phyloP scores from a whole-genome alignment of 1,140 invertebrate species.

The Listronotus oregonensis region DNA sequence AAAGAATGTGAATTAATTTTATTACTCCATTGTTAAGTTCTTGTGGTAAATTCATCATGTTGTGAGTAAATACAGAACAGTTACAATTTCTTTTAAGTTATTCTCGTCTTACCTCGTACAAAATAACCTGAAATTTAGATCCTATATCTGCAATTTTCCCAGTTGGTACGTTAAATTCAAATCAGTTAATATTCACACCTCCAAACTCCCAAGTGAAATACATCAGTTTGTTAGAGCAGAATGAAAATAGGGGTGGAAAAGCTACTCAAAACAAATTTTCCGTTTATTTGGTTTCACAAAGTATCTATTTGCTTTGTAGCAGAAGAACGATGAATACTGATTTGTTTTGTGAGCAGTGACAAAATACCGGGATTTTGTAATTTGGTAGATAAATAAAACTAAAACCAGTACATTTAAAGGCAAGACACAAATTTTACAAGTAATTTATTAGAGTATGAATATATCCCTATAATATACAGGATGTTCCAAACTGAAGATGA shows the following conservation, averaged over 20 bases:
- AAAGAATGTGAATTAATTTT: no score
- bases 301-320: constrained; percentile 34
- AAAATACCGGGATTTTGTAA: constrained; percentile 11
- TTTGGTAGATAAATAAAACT: background rate
- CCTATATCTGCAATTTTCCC: background rate
- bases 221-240: constrained; percentile 29
- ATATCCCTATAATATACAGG: no score
- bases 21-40: no score
- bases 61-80: no score
- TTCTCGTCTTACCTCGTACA: no score
- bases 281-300: constrained; percentile 35
- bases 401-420: no score
- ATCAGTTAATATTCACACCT: constrained; percentile 30
- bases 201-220: constrained; percentile 26
- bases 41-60: no score
- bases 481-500: no score
- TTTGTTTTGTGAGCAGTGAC: constrained; percentile 26
- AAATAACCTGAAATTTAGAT: no score
- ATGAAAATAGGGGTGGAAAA: constrained; percentile 31
- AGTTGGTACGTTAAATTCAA: constrained; percentile 3
- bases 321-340: constrained; percentile 34
- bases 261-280: constrained; percentile 35
- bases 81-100: no score
- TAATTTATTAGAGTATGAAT: no score
- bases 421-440: no score